These are phyloP conservation scores for Meda fulgida DNA, from an alignment of 2,797 vertebrate genomes.

Conservation along the genomic window DNA sequence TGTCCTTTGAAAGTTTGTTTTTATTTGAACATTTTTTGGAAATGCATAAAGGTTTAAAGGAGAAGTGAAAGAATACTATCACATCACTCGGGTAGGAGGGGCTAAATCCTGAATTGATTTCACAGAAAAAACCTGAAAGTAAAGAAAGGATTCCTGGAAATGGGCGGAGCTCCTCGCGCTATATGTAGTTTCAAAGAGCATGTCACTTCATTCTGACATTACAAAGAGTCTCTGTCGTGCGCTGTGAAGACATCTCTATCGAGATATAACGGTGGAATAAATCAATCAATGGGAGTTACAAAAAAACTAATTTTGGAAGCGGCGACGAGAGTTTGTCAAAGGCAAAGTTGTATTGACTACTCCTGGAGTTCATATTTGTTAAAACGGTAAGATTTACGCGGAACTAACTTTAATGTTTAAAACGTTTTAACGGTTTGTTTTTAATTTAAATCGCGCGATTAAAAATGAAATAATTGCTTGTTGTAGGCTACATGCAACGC, in stretches of 20 bases:
- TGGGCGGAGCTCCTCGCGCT: not conserved
- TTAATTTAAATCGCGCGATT: not conserved
- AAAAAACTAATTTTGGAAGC: not conserved
- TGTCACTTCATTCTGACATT: not conserved
- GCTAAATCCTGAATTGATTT: conserved; percentile 5
- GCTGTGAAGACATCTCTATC: not conserved
- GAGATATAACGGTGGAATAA: conserved; percentile 35
- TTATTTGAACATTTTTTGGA: not conserved
- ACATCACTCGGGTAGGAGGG: not conserved
- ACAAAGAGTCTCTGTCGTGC: not conserved
- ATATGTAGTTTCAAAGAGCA: not conserved
- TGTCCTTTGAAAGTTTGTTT: not conserved
- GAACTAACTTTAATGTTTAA: not conserved
- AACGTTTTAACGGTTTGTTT: not conserved
- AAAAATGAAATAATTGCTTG: not conserved
- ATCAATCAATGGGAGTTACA: conserved; percentile 50
- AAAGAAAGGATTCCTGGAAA: conserved; percentile 44
- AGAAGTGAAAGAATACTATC: conserved; percentile 10
- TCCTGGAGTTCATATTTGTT: not conserved
- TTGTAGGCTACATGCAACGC: not conserved
- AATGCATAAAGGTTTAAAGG: not conserved
- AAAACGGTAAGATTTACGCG: conserved; percentile 13
- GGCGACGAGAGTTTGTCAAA: conserved; percentile 28
- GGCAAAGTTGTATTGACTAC: conserved; percentile 13
- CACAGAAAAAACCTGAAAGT: conserved; percentile 45